These are phyloP conservation scores for Hyperoodon ampullatus DNA, from an alignment of 2,113 vertebrate genomes.

Conservation along the genomic window DNA sequence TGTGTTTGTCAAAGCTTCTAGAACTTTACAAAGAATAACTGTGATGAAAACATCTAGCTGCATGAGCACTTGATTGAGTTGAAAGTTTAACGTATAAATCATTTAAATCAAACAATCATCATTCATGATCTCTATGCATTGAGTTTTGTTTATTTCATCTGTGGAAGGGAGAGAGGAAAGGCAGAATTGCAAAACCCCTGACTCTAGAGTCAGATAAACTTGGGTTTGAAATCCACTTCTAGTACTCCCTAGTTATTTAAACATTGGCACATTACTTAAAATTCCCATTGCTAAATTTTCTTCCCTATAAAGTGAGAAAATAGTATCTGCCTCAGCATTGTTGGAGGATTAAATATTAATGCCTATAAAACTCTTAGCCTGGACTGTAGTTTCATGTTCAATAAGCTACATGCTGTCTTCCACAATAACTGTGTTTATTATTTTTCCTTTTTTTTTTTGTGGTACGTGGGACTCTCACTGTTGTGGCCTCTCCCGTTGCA, in stretches of 20 bases:
- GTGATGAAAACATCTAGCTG: background rate
- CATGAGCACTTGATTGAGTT: background rate
- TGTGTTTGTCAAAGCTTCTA: background rate
- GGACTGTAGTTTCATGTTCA: too few relatives aligned
- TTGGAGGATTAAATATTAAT: too few relatives aligned
- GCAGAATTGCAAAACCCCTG: background rate
- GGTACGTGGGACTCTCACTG: too few relatives aligned
- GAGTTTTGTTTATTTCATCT: background rate
- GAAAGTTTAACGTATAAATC: background rate
- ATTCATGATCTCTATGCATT: background rate
- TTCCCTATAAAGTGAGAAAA: constrained; percentile 11
- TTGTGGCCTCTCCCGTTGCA: too few relatives aligned
- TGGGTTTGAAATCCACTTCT: background rate
- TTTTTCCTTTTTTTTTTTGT: too few relatives aligned
- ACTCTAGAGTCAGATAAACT: background rate
- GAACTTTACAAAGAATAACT: background rate
- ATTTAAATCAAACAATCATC: background rate
- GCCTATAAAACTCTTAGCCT: too few relatives aligned
- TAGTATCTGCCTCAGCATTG: background rate
- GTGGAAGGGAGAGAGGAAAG: background rate
- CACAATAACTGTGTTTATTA: too few relatives aligned
- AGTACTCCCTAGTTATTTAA: background rate
- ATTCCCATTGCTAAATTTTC: constrained; percentile 3
- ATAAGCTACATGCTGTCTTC: too few relatives aligned
- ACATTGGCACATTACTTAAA: background rate